Evolutionary conservation across 1,140 invertebrate genomes (phyloP).

Genomic region (Rhyzopertha dominica): DNA sequence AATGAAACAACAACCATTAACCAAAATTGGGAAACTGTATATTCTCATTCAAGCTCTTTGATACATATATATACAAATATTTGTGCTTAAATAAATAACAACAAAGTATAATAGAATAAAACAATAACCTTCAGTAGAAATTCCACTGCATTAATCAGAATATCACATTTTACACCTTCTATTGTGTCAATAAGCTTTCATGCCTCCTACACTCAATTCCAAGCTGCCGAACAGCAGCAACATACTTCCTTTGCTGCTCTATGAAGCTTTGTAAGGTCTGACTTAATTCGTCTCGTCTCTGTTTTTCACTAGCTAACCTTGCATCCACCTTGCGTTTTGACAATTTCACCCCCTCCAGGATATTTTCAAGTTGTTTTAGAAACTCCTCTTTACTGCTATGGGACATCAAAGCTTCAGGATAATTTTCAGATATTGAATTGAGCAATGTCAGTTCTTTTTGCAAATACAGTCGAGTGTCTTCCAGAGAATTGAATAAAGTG

Average conservation of each 20-base stretch:
- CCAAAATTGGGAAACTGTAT: no score
- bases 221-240: constrained; percentile 76
- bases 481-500: constrained; percentile 92
- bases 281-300: constrained; percentile 65
- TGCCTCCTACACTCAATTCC: constrained; percentile 67
- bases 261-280: constrained; percentile 65
- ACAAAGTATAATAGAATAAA: no score
- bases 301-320: constrained; percentile 63
- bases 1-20: no score
- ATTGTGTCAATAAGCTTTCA: no score
- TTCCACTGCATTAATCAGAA: no score
- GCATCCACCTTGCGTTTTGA: constrained; percentile 71
- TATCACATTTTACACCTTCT: no score
- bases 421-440: constrained; percentile 92
- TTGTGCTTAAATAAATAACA: no score
- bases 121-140: no score
- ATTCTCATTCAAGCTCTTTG: no score
- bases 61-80: no score
- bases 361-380: constrained; percentile 80
- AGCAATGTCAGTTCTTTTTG: constrained; percentile 86
- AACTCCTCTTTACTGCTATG: constrained; percentile 74
- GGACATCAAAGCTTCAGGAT: constrained; percentile 72
- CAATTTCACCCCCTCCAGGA: constrained; percentile 77
- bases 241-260: constrained; percentile 79
- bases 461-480: constrained; percentile 88